Evolutionary conservation across 2,113 vertebrate genomes (phyloP), one percentile per base, ranked within the genome.

Genomic region (Tauraco erythrolophus): DNA sequence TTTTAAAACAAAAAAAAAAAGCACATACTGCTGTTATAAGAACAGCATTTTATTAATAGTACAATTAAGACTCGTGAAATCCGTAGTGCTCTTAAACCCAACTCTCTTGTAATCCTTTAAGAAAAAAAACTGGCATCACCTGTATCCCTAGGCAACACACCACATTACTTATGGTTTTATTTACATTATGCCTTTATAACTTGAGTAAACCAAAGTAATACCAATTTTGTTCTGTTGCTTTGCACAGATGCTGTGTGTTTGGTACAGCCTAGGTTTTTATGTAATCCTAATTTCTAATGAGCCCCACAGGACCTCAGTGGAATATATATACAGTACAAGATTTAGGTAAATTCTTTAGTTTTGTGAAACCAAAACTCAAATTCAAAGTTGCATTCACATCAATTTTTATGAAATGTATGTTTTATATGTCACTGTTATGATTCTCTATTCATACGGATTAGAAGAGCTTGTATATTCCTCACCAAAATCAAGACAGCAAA

Each of bases 281-380:
- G 9, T 22, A 65, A 82, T 10, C 35, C 12, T 39, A 10, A 60
- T 39, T 84, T 88, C 21, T 81, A 93, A 35, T 11, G 28, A 87
- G 39, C 3, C 21, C 37, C 12, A 10, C 13, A 2, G 13, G 53
- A 61, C 24, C 30, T 69, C 31, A 72, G 39, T 19, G 24, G 39
- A 93, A 92, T 23, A 71, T 5, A 56, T 1, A 3, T 23, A 33
- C 61, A 85, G 19, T 31, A 76, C 2, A 66, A 92, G 27, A 46
- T 60, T 46, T 27, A 43, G 5, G 37, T 46, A 57, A 25, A 74
- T 12, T 39, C 33, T 76, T 70, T 4, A 31, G 14, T 19, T 83
- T 68, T 50, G 11, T 77, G 41, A 64, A 48, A 83, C 61, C 61
- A 65, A 92, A 80, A 64, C 39, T 58, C 19, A 75, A 91, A 91